Evolutionary conservation across 2,113 vertebrate species (phyloP).

Genomic region (Larimichthys crocea): DNA sequence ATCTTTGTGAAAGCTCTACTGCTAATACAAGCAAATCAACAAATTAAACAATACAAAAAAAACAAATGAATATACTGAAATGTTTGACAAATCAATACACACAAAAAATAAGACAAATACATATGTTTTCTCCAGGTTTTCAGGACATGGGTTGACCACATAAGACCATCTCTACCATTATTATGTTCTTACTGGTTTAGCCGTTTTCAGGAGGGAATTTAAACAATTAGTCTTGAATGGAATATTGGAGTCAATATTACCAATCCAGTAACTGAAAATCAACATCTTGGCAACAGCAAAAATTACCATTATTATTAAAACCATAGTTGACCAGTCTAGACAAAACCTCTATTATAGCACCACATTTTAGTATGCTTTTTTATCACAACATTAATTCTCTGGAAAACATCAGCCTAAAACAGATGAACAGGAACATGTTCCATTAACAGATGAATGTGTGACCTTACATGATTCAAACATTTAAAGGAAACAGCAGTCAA

Average conservation of each 20-base stretch:
- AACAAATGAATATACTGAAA: not conserved
- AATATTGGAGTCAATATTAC: not conserved
- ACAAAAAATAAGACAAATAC: not conserved
- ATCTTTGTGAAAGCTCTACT: not conserved
- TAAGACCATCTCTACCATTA: not conserved
- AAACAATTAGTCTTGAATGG: not conserved
- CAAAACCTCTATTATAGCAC: not conserved
- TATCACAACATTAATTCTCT: not conserved
- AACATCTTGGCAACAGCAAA: not conserved
- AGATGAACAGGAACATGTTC: not conserved
- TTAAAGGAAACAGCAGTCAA: no score
- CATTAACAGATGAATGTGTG: not conserved
- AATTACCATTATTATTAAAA: no score
- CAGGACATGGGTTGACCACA: not conserved
- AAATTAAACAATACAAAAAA: not conserved
- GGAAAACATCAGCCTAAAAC: not conserved
- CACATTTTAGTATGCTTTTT: not conserved
- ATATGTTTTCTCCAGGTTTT: not conserved
- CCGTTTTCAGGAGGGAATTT: not conserved
- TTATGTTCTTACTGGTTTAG: not conserved
- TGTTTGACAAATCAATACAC: not conserved
- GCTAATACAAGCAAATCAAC: not conserved
- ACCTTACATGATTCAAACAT: not conserved
- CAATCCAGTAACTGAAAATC: not conserved
- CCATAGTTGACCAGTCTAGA: not conserved